These are phyloP conservation scores for Bombyx mandarina DNA, from an alignment of 1,140 invertebrate species.

Conservation along the genomic window DNA sequence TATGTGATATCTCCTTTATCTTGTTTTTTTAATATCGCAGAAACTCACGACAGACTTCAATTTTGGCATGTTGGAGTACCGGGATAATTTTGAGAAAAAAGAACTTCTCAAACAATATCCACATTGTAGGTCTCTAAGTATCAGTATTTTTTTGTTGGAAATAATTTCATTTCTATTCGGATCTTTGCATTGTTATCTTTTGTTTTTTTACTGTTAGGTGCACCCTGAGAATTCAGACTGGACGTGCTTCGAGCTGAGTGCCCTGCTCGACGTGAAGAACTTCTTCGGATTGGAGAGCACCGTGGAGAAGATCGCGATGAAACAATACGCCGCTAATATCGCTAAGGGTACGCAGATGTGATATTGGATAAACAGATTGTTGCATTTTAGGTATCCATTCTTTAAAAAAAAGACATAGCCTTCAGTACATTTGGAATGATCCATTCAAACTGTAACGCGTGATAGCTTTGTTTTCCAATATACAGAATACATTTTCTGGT, in stretches of 20 bases:
- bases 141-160: background rate
- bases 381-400: background rate
- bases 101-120: background rate
- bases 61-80: no score
- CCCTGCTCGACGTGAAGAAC: slow-evolving; percentile 94
- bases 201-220: slow-evolving; percentile 73
- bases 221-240: slow-evolving; percentile 95
- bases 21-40: no score
- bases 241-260: slow-evolving; percentile 98
- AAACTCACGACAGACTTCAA: no score
- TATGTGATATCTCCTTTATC: no score
- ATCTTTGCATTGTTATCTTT: background rate
- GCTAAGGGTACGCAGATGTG: slow-evolving; percentile 78
- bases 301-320: slow-evolving; percentile 97
- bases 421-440: no score
- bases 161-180: background rate
- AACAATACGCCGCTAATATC: slow-evolving; percentile 95
- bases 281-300: slow-evolving; percentile 97
- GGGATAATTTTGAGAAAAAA: no score
- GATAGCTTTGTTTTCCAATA: no score
- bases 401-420: background rate
- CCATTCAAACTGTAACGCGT: no score
- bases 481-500: no score
- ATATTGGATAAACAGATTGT: background rate
- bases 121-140: background rate